A percentile compares a stretch with the other conserved stretches of the same genome.
phyloP scores from a whole-genome alignment of 2,113 vertebrate genomes.

The Anser brachyrhynchus region DNA sequence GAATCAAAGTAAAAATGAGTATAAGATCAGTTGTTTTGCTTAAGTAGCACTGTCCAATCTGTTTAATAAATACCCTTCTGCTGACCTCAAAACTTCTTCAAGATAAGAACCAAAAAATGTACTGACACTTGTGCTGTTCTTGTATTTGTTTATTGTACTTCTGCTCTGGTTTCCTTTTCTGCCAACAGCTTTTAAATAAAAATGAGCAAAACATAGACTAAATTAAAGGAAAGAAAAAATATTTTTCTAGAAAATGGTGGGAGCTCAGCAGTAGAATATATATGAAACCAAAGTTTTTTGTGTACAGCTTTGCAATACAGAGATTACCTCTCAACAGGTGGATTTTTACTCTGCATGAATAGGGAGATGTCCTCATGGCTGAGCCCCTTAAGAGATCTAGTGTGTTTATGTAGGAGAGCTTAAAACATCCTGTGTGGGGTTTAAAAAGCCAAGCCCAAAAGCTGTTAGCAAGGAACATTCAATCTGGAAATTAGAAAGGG shows the following conservation, averaged over 20 bases:
- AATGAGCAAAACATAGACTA: neutral
- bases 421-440: neutral
- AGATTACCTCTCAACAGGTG: neutral
- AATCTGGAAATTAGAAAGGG: neutral
- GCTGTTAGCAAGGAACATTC: neutral
- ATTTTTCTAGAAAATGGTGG: neutral
- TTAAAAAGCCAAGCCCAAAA: slow-evolving; percentile 5
- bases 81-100: neutral
- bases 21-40: neutral
- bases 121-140: neutral
- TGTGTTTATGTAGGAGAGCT: neutral
- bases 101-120: neutral
- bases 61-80: neutral
- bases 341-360: neutral
- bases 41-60: neutral
- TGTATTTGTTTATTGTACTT: neutral
- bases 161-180: neutral
- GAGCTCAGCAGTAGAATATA: neutral
- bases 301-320: neutral
- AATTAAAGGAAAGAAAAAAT: neutral
- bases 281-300: neutral
- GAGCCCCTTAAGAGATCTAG: neutral
- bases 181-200: neutral
- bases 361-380: neutral
- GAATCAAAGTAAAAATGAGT: neutral